These are phyloP conservation scores for Corapipo altera DNA, from an alignment of 2,113 vertebrate species.

Conservation along the genomic window DNA sequence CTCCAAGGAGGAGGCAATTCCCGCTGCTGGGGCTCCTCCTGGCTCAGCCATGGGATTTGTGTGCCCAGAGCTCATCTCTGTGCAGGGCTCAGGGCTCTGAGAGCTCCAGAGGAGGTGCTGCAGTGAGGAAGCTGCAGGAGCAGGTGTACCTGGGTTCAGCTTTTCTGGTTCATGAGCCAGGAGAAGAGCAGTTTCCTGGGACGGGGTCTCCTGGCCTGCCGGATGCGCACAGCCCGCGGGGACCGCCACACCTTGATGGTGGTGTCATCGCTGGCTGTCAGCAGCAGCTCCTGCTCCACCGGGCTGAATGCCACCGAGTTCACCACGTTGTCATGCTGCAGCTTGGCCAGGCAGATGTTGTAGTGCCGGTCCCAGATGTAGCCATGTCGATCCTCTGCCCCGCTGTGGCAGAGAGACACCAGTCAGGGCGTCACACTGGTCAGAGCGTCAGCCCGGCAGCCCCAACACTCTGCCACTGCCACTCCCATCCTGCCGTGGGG, in stretches of 20 bases:
- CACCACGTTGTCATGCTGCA: conserved; percentile 92
- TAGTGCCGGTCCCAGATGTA: conserved; percentile 99
- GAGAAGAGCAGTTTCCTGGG: conserved; percentile 78
- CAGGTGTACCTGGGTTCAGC: conserved; percentile 50
- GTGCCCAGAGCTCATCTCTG: not conserved
- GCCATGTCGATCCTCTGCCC: conserved; percentile 93
- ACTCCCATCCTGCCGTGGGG: rapidly evolving
- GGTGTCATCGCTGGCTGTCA: conserved; percentile 90
- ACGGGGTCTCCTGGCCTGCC: conserved; percentile 49
- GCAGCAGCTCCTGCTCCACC: conserved; percentile 90
- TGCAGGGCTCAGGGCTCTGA: conserved; percentile 29
- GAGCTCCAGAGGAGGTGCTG: conserved; percentile 4
- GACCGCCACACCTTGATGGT: conserved; percentile 98
- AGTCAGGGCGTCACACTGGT: not conserved
- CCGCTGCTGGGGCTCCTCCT: not conserved
- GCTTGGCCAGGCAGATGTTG: conserved; percentile 91
- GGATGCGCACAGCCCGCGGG: conserved; percentile 74
- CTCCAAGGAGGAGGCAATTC: not conserved
- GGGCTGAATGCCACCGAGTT: conserved; percentile 96
- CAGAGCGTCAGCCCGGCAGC: not conserved
- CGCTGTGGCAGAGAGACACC: conserved; percentile 65
- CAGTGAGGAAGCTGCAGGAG: conserved; percentile 37
- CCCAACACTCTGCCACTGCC: not conserved
- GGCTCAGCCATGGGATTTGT: not conserved
- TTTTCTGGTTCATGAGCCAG: conserved; percentile 79